These are phyloP conservation scores for Epistrophella euchroma DNA, from an alignment of 2,888 invertebrate species.

Conservation along the genomic window DNA sequence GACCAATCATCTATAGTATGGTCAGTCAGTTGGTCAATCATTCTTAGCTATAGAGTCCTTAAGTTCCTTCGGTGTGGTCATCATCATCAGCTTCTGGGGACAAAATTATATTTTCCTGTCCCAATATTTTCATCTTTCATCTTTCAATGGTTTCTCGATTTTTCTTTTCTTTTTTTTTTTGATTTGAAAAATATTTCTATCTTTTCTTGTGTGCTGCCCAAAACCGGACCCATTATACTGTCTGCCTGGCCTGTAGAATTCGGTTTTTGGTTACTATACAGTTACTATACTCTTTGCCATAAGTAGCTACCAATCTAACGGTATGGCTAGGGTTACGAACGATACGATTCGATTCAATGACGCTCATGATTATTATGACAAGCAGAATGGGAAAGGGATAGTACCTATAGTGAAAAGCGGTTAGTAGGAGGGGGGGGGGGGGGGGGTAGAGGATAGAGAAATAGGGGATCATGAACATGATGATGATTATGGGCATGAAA, in stretches of 20 bases:
- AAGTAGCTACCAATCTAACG: conserved; percentile 42
- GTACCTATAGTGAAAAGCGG: background rate
- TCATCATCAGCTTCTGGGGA: conserved; percentile 32
- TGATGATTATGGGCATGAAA: conserved; percentile 68
- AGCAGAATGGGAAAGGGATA: background rate
- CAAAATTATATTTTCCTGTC: conserved; percentile 46
- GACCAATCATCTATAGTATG: conserved; percentile 61
- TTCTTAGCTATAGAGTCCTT: conserved; percentile 64
- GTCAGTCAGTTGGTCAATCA: conserved; percentile 67
- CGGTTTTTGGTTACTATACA: conserved; percentile 50
- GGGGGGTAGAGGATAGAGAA: background rate
- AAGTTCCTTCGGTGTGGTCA: conserved; percentile 41
- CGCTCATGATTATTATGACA: conserved; percentile 63
- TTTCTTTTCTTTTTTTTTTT: background rate
- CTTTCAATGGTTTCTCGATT: conserved; percentile 45
- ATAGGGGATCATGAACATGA: conserved; percentile 29
- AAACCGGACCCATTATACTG: conserved; percentile 1
- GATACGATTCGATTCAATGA: conserved; percentile 64
- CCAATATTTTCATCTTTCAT: conserved; percentile 63
- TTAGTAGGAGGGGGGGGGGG: background rate
- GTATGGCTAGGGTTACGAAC: conserved; percentile 58
- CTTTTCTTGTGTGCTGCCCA: conserved; percentile 4
- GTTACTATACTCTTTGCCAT: background rate
- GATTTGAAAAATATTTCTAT: conserved; percentile 14
- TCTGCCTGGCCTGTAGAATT: conserved; percentile 28